Percentiles rank a stretch among this genome's conserved stretches.
phyloP scores from a whole-genome alignment of 1,140 invertebrate species.

The Trichonephila clavipes region DNA sequence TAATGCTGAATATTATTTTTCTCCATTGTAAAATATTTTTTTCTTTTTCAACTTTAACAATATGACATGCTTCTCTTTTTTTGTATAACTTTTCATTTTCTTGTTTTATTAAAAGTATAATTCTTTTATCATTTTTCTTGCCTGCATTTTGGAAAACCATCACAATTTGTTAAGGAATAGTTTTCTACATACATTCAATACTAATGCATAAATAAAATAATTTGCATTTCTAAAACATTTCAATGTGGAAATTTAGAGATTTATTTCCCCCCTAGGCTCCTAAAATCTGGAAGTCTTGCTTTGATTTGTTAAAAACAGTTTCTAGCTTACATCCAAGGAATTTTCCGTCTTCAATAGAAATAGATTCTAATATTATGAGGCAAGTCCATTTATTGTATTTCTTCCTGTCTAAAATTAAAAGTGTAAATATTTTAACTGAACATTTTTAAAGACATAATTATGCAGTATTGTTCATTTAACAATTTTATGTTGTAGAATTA shows the following conservation, averaged over 20 bases:
- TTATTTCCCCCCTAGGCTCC: slow-evolving; percentile 63
- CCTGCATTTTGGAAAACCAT: not conserved
- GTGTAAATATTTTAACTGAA: too few relatives aligned
- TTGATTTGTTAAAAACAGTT: slow-evolving; percentile 62
- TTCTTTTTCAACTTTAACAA: not conserved
- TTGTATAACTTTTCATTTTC: not conserved
- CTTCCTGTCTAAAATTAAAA: too few relatives aligned
- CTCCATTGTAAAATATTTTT: not conserved
- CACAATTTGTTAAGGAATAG: too few relatives aligned
- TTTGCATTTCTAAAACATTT: too few relatives aligned
- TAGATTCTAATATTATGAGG: slow-evolving; percentile 73
- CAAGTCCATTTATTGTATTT: not conserved
- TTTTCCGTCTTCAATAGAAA: slow-evolving; percentile 58
- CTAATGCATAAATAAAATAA: too few relatives aligned
- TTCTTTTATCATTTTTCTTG: not conserved
- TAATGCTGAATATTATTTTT: slow-evolving; percentile 70
- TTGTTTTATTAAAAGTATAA: not conserved
- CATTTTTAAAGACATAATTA: too few relatives aligned
- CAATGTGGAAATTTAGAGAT: too few relatives aligned
- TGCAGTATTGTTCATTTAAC: too few relatives aligned
- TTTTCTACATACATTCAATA: too few relatives aligned
- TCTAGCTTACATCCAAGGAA: slow-evolving; percentile 74
- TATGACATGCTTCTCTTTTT: not conserved
- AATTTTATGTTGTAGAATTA: too few relatives aligned
- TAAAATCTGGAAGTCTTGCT: slow-evolving; percentile 73